Conservation (phyloP, 2,797 vertebrate species). For the Enoplosus armatus region DNA sequence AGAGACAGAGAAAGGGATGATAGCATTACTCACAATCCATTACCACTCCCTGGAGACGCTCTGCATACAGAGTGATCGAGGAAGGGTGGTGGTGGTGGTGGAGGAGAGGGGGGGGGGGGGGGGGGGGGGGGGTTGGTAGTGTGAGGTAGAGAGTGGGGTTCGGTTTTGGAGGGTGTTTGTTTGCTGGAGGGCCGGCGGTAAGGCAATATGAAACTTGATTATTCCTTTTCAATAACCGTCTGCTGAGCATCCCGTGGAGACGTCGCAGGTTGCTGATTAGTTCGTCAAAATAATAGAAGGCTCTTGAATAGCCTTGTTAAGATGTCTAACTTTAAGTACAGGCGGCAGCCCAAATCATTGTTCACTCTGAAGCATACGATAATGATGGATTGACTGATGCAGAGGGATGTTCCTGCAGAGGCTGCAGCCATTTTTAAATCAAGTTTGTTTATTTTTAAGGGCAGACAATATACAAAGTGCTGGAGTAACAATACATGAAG, state of each 20-base stretch:
- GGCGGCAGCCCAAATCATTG: constrained; percentile 45
- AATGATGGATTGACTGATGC: constrained; percentile 59
- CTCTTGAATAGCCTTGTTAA: constrained; percentile 68
- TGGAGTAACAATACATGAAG: constrained; percentile 68
- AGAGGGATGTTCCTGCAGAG: constrained; percentile 35
- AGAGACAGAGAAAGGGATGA: constrained; percentile 65
- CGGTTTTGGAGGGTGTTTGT: constrained; percentile 60
- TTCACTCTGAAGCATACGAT: constrained; percentile 28
- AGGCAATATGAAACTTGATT: constrained; percentile 77
- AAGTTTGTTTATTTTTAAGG: constrained; percentile 72
- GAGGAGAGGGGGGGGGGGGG: background rate
- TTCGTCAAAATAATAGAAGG: constrained; percentile 61
- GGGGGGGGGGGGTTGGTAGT: background rate
- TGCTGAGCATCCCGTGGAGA: constrained; percentile 59
- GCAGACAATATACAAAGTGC: constrained; percentile 79
- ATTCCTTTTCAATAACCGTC: constrained; percentile 76
- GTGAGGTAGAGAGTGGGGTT: constrained; percentile 26
- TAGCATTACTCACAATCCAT: constrained; percentile 86
- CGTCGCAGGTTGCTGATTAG: constrained; percentile 64
- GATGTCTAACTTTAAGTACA: constrained; percentile 65
- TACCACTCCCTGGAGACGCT: constrained; percentile 78
- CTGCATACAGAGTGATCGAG: constrained; percentile 64
- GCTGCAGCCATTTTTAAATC: constrained; percentile 33
- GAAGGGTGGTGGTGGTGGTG: constrained; percentile 6
- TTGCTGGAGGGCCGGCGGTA: constrained; percentile 53